Percentiles rank a stretch among this genome's conserved stretches.
Evolutionary conservation across 2,113 vertebrate genomes (phyloP).

Genomic region (Alexandromys fortis): DNA sequence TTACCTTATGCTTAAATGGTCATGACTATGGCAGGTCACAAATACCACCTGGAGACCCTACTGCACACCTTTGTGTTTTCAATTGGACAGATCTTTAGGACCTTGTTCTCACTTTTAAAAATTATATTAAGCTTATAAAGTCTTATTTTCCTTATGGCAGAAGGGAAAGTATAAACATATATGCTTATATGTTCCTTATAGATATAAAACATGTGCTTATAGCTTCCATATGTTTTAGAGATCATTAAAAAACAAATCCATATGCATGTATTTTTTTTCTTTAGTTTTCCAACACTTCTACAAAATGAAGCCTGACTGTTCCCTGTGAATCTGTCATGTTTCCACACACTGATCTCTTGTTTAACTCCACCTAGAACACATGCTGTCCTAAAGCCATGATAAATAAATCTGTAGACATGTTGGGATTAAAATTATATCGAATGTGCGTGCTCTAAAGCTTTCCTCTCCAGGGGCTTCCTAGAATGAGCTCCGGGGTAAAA

Average conservation of each 20-base stretch:
- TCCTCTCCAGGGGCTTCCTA: background rate
- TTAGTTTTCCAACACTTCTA: background rate
- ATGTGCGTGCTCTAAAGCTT: background rate
- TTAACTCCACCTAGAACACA: background rate
- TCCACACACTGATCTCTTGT: background rate
- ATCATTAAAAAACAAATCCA: background rate
- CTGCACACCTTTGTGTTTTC: background rate
- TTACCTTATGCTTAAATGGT: conserved; percentile 9
- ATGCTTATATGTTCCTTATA: background rate
- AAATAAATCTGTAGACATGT: background rate
- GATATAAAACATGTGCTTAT: background rate
- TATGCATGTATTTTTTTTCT: background rate
- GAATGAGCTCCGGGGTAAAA: background rate
- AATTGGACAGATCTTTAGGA: background rate
- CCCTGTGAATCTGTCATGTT: background rate
- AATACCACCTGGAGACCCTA: background rate
- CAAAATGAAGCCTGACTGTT: conserved; percentile 9
- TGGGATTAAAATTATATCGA: background rate
- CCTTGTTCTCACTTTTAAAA: background rate
- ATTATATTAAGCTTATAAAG: background rate
- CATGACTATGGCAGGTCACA: background rate
- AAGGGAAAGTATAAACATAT: background rate
- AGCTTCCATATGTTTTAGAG: background rate
- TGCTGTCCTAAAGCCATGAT: background rate
- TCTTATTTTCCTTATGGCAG: background rate